Evolutionary conservation across 2,113 vertebrate genomes (phyloP), one percentile per base, ranked within the genome.

Genomic region (Chionodraco myersi): DNA sequence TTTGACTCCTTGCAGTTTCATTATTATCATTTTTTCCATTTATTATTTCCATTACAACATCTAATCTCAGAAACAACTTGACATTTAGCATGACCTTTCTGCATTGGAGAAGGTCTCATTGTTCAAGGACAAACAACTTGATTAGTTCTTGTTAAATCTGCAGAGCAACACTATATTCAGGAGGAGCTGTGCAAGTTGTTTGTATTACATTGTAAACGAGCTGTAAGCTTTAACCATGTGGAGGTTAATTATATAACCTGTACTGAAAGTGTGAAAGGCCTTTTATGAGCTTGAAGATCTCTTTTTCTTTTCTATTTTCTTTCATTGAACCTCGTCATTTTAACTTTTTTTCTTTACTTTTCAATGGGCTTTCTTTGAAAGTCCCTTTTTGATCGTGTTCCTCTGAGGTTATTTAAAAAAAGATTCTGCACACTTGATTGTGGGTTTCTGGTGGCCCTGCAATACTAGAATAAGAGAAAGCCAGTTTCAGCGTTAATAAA

Each of bases 331-430:
- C 6, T 72, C 3, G 18, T 59, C 21, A 21, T 34, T 73, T 48
- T 45, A 15, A 12, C 6, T 47, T 21, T 6, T 34, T 53, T 36
- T 18, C 6, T 21, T 21, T 0, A 0, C 0, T 41, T 53, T 67
- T 62, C 47, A 77, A 6, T 58, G 10, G 52, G 21, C 44, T 34
- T 54, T 71, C 48, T 80, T 68, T 78, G 77, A 84, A 52, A 66
- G 57, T 36, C 51, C 4, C 6, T 6, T 49, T 69, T 80, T 73
- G 48, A 63, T 75, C 5, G 6, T 62, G 4, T 66, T 56, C 58
- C 44, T 78, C 56, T 63, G 49, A 77, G 49, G 54, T 11, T 51
- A 61, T 30, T 44, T 51, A 68, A 41, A 7, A 36, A 41, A 41
- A 41, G 53, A 77, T 80, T 64, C n/a, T 63, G 16, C 34, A 68